A percentile compares a stretch with the other conserved stretches of the same genome.
Conservation (phyloP, 37 sponge, comb jelly and placozoan species). For the Ephydatia muelleri region DNA sequence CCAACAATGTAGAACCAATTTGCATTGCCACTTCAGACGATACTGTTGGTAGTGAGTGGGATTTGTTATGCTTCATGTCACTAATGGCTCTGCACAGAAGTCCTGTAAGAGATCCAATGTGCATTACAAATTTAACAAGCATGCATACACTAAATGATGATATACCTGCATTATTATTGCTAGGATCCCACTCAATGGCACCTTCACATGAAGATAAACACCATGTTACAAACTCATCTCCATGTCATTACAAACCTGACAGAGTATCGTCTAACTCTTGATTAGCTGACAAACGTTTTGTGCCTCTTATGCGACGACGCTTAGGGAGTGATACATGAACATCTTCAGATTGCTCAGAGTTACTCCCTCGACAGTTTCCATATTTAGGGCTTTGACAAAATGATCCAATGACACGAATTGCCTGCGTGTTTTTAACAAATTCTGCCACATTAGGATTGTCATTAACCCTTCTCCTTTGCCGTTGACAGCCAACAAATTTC, state of each 20-base stretch:
- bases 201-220: not conserved
- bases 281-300: not conserved
- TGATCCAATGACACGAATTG: conserved; percentile 33
- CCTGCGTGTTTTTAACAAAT: conserved; percentile 18
- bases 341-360: not conserved
- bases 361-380: conserved; percentile 27
- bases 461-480: conserved; percentile 28
- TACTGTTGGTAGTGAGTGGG: not conserved
- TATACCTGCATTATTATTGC: not conserved
- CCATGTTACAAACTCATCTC: not conserved
- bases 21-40: not conserved
- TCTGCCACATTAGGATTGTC: conserved; percentile 38
- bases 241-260: not conserved
- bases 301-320: not conserved
- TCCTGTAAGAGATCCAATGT: not conserved
- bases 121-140: not conserved
- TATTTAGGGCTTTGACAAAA: conserved; percentile 13
- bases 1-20: not conserved
- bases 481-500: conserved; percentile 40
- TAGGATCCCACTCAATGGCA: not conserved
- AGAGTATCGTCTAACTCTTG: not conserved
- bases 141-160: not conserved
- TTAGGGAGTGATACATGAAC: not conserved
- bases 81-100: not conserved
- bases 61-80: not conserved